phyloP scores from a whole-genome alignment of 2,888 invertebrate species.

The Cremastinae sp. region DNA sequence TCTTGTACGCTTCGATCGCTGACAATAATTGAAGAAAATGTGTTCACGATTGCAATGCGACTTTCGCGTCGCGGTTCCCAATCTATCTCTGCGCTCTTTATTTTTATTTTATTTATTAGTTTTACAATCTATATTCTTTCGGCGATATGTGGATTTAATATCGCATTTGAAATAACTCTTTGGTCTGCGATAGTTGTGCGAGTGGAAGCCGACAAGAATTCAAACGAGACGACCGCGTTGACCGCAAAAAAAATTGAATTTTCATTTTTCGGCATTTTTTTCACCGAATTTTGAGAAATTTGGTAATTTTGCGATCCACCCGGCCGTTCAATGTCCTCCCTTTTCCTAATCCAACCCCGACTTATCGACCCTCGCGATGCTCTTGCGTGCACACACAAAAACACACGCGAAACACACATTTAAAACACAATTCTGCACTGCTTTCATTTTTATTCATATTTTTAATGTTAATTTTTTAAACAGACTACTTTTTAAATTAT shows the following conservation, averaged over 20 bases:
- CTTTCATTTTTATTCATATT: background rate
- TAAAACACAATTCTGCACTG: background rate
- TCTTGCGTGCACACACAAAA: conserved; percentile 24
- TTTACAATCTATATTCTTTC: conserved; percentile 2
- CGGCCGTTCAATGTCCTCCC: conserved; percentile 67
- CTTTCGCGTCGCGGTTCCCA: background rate
- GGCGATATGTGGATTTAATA: conserved; percentile 9
- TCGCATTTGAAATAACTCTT: conserved; percentile 78
- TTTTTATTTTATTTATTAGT: conserved; percentile 6
- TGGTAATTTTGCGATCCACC: conserved; percentile 70
- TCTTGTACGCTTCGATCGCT: background rate
- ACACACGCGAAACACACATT: conserved; percentile 7
- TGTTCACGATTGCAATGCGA: conserved; percentile 15
- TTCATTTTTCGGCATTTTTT: background rate
- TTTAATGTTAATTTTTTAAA: background rate
- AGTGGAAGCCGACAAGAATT: conserved; percentile 77
- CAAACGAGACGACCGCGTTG: conserved; percentile 70
- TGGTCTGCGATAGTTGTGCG: conserved; percentile 80
- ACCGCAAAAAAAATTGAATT: conserved; percentile 66
- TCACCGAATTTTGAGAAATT: background rate
- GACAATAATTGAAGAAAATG: background rate
- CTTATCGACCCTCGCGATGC: conserved; percentile 49
- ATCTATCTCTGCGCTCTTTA: background rate
- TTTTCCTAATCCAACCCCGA: conserved; percentile 46
- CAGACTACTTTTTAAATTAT: no score